Base-by-base conservation (phyloP, 1,140 invertebrate species). In the Bombus superbus region DNA sequence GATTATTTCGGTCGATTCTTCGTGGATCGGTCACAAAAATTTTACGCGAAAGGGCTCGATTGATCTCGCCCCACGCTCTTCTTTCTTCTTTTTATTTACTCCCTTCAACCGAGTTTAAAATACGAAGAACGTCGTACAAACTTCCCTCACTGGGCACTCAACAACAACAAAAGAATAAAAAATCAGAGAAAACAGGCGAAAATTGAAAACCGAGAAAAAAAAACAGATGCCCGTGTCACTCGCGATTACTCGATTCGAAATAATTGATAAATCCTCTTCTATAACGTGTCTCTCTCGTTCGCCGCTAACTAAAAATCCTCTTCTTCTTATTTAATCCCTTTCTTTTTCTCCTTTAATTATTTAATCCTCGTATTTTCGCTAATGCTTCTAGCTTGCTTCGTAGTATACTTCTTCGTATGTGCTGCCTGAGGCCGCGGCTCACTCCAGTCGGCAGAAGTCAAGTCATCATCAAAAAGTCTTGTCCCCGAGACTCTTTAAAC, bases 401-500 rank as follows among this genome's bases (percentile, higher is more conserved):
- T 73, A 75, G 72, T 71, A 68, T 78, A 53, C 66, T 82, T 84
- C 83, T 85, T 87, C 85, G 81, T 88, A n/a, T 83, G 47, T 78
- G 73, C 88, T 89, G 87, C 87, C 83, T 90, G 90, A 86, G 86
- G 87, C 95, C 96, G 96, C 96, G 96, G 96, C 96, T 96, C 68
- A 89, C 72, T 92, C 96, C 96, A 96, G 95, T 97, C 96, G 96
- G 96, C 96, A 97, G 96, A 97, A 97, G 96, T 96, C 96, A 97
- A 97, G 97, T 97, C 97, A 97, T 97, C 96, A 96, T 97, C 93
- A 93, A 93, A 80, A 93, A 91, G 87, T 88, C 83, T 88, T 91
- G 92, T 94, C 97, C 97, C 97, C 97, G 97, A 97, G 96, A 97
- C 96, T 97, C 96, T 96, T 96, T 96, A 93, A 97, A 97, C 97